Percentiles rank a stretch among this genome's conserved stretches.
These are phyloP conservation scores for Macrochelys suwanniensis DNA, from an alignment of 2,797 vertebrate genomes.

Conservation along the genomic window DNA sequence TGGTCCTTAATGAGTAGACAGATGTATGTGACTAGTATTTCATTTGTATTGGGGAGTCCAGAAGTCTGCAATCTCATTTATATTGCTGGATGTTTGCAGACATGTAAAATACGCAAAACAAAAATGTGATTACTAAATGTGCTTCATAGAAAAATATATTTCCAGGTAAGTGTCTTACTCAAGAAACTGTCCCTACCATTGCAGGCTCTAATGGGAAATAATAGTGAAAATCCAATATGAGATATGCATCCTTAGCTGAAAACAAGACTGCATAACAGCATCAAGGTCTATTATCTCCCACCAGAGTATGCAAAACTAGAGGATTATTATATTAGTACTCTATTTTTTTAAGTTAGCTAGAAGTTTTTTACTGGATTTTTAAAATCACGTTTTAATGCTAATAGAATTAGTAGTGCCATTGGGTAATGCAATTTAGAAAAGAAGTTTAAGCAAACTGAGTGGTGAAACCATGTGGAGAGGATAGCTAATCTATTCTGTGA, in stretches of 20 bases:
- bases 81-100: slow-evolving; percentile 2
- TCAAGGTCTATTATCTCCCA: neutral
- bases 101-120: neutral
- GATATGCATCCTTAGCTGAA: slow-evolving; percentile 20
- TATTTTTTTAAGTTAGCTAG: rapidly evolving
- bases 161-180: slow-evolving; percentile 14
- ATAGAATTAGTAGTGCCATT: neutral
- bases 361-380: rapidly evolving
- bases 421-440: neutral
- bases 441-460: neutral
- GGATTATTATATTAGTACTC: neutral
- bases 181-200: slow-evolving; percentile 8
- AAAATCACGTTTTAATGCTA: neutral
- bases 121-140: slow-evolving; percentile 11
- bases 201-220: slow-evolving; percentile 12
- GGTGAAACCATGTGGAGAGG: neutral
- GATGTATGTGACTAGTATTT: neutral
- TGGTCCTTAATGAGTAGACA: neutral
- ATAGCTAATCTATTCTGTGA: neutral
- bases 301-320: neutral
- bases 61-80: neutral
- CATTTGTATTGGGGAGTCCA: neutral
- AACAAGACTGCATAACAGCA: neutral
- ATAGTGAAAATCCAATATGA: neutral
- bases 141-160: slow-evolving; percentile 40